Conservation (phyloP, 2,113 vertebrate species). For the Narcine bancroftii region DNA sequence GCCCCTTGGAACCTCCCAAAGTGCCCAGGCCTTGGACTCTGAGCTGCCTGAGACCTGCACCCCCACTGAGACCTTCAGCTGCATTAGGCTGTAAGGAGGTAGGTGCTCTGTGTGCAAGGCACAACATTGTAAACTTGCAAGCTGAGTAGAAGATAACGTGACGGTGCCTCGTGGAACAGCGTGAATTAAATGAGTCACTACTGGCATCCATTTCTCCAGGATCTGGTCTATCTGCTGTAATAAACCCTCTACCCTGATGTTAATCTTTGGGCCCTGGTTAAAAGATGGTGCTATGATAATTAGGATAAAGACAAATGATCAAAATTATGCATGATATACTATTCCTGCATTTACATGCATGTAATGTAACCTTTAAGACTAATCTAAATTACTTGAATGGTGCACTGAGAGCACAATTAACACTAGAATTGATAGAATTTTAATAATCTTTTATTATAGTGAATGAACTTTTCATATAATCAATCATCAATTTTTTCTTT, state of each 20-base stretch:
- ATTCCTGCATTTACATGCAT: constrained; percentile 54
- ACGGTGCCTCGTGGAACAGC: not conserved
- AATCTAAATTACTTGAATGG: constrained; percentile 37
- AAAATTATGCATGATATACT: constrained; percentile 51
- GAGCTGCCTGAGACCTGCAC: constrained; percentile 90
- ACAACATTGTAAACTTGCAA: not conserved
- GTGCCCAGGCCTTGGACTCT: constrained; percentile 91
- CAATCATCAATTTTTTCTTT: constrained; percentile 54
- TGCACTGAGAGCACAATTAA: constrained; percentile 1
- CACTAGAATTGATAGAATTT: constrained; percentile 8
- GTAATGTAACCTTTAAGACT: constrained; percentile 50
- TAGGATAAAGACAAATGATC: not conserved
- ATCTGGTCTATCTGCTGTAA: constrained; percentile 42
- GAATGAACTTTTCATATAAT: constrained; percentile 38
- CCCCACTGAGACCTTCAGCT: constrained; percentile 87
- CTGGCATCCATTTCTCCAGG: constrained; percentile 48
- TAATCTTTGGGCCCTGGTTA: not conserved
- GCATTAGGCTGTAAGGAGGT: constrained; percentile 98
- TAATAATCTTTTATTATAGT: constrained; percentile 29
- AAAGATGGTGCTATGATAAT: not conserved
- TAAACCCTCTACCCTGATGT: constrained; percentile 45
- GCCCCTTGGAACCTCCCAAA: constrained; percentile 84
- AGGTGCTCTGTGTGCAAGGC: constrained; percentile 40
- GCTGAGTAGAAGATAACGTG: not conserved
- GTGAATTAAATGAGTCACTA: not conserved